phyloP scores from a whole-genome alignment of 2,888 invertebrate genomes.

The Lordiphosa andalusiaca region DNA sequence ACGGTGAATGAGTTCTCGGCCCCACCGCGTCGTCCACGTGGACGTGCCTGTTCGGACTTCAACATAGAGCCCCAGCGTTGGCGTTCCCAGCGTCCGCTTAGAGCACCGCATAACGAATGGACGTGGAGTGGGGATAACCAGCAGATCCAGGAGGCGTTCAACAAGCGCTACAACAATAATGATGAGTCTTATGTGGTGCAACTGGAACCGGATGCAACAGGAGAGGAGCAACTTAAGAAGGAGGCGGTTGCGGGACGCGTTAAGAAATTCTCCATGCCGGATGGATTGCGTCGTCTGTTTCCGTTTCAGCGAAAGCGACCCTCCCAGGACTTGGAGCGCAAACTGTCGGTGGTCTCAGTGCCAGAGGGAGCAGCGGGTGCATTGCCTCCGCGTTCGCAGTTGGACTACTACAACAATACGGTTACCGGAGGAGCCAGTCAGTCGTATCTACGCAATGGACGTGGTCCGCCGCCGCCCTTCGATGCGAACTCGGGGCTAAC shows the following conservation, averaged over 20 bases:
- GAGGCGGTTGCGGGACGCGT: constrained; percentile 35
- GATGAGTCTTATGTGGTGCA: constrained; percentile 66
- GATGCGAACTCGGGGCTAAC: constrained; percentile 47
- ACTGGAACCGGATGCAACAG: constrained; percentile 49
- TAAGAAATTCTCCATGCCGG: constrained; percentile 79
- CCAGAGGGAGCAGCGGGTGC: constrained; percentile 68
- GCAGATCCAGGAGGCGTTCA: constrained; percentile 80
- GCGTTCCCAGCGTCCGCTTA: constrained; percentile 45
- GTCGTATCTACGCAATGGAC: constrained; percentile 62
- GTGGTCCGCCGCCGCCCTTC: constrained; percentile 48
- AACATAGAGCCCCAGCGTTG: constrained; percentile 68
- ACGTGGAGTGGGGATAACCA: constrained; percentile 80
- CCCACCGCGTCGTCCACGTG: constrained; percentile 80
- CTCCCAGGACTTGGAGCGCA: constrained; percentile 74
- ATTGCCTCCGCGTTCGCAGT: constrained; percentile 35
- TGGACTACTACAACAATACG: constrained; percentile 74
- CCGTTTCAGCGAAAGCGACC: constrained; percentile 77
- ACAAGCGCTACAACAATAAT: constrained; percentile 69
- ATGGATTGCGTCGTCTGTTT: constrained; percentile 77
- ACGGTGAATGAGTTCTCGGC: constrained; percentile 64
- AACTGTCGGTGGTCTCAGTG: constrained; percentile 75
- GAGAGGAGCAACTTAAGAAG: constrained; percentile 57
- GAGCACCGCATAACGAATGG: constrained; percentile 77
- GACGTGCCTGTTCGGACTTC: constrained; percentile 84
- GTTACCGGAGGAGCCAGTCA: constrained; percentile 66